Base-by-base conservation (phyloP, 2,888 invertebrate species). In the Celastrina argiolus region DNA sequence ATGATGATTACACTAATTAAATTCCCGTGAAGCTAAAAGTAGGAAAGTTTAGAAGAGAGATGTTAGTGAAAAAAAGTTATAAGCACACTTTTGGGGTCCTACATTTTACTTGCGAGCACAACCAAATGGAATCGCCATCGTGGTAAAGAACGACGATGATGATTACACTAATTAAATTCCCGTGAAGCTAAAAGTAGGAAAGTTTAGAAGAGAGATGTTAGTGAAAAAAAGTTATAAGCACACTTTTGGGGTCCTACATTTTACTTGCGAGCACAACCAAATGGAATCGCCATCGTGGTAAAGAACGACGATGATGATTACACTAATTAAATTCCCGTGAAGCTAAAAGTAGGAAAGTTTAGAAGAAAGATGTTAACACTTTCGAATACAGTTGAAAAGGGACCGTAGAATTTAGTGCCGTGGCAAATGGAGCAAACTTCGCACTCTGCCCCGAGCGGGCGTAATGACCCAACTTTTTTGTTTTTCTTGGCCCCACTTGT, bases 401-500 rank as follows among this genome's bases (percentile, higher is more conserved):
- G 72, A 75, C 68, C 63, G 61, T 68, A 69, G 67, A 71, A 73
- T 72, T 75, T 74, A 70, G 67, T 75, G 65, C 64, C 67, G 69
- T 69, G 70, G 73, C 77, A 80, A 79, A 77, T 79, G 78, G 75
- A 70, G 75, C 73, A 80, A 87, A 87, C 87, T 87, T 87, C 78
- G 78, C 82, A 85, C 85, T 85, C 72, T 70, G 71, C 72, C 69
- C 76, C 75, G 70, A 74, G 74, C 65, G 74, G 73, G 71, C 76
- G 77, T 85, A 85, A 87, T 84, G 83, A 85, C 78, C 78, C 71
- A 86, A 87, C 80, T 85, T 85, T 80, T 70, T 76, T 81, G 81
- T 83, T 86, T 83, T 85, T 84, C 80, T 83, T 83, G 79, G 81
- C 76, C 71, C 74, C 76, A 75, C 78, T 78, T 76, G 76, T 78